Percentiles rank a stretch among this genome's conserved stretches.
Conservation (phyloP, 1,140 invertebrate species). For the Eupeodes corollae region DNA sequence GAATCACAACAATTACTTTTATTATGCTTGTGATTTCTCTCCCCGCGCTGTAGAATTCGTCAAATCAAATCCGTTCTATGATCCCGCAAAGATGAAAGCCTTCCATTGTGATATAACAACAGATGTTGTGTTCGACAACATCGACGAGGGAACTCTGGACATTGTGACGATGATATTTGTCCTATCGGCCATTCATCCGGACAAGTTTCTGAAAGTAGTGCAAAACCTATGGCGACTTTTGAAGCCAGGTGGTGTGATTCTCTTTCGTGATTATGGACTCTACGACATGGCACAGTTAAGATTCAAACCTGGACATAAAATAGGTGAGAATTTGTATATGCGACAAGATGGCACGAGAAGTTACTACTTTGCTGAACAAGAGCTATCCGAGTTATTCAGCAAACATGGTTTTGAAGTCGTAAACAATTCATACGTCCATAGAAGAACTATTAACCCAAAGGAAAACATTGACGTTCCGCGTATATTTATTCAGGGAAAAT, state of each 20-base stretch:
- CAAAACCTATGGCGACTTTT: conserved; percentile 58
- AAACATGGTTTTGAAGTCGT: conserved; percentile 56
- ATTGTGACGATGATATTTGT: conserved; percentile 92
- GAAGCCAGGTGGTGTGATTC: conserved; percentile 67
- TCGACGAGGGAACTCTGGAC: conserved; percentile 53
- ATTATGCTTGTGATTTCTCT: conserved; percentile 93
- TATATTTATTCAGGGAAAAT: conserved; percentile 88
- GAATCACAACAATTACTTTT: conserved; percentile 51
- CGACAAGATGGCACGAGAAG: conserved; percentile 92
- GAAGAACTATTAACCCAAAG: conserved; percentile 82
- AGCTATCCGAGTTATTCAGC: conserved; percentile 49
- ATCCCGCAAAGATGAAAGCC: conserved; percentile 48
- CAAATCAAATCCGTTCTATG: conserved; percentile 47
- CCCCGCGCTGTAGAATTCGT: conserved; percentile 80
- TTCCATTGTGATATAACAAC: conserved; percentile 65
- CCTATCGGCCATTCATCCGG: conserved; percentile 83
- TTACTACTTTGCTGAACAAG: conserved; percentile 68
- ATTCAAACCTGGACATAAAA: conserved; percentile 86
- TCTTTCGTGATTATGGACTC: conserved; percentile 95
- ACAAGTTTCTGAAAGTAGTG: conserved; percentile 61
- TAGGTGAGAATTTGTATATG: conserved; percentile 90
- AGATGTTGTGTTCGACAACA: conserved; percentile 46
- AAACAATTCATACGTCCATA: conserved; percentile 63
- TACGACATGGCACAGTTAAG: conserved; percentile 95
- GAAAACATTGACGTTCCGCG: conserved; percentile 81